A percentile compares a stretch with the other conserved stretches of the same genome.
Conservation (phyloP, 1,140 invertebrate species). For the Procambarus clarkii region DNA sequence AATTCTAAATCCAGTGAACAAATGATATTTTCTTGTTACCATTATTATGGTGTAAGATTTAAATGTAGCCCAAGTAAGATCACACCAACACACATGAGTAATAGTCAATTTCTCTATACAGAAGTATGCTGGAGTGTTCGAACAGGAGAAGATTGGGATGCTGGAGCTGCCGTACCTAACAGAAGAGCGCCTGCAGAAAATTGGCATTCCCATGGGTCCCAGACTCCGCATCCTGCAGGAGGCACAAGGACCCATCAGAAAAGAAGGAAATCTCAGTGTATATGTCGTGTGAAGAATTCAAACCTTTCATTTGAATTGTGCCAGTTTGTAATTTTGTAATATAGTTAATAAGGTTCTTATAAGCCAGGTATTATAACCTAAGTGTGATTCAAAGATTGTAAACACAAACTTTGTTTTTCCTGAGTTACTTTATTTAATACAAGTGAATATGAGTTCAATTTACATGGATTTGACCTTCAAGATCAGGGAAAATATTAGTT, state of each 20-base stretch:
- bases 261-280: constrained; percentile 77
- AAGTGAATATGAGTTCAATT: not conserved
- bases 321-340: constrained; percentile 6
- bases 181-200: constrained; percentile 90
- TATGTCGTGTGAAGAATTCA: constrained; percentile 76
- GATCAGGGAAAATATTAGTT: not conserved
- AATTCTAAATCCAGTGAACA: too few relatives aligned
- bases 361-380: not conserved
- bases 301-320: not conserved
- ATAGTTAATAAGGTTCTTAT: not conserved
- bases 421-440: not conserved
- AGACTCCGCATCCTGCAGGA: constrained; percentile 92
- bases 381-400: constrained; percentile 1
- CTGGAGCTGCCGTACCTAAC: constrained; percentile 93
- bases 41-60: too few relatives aligned
- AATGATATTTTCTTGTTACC: too few relatives aligned
- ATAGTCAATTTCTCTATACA: not conserved
- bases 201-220: constrained; percentile 93
- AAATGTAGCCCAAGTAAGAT: too few relatives aligned
- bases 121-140: constrained; percentile 78
- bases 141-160: constrained; percentile 92
- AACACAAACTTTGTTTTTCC: not conserved
- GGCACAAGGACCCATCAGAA: constrained; percentile 80
- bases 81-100: too few relatives aligned
- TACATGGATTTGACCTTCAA: not conserved